phyloP scores from a whole-genome alignment of 2,888 invertebrate genomes.

The Mesorhabditis spiculigera region DNA sequence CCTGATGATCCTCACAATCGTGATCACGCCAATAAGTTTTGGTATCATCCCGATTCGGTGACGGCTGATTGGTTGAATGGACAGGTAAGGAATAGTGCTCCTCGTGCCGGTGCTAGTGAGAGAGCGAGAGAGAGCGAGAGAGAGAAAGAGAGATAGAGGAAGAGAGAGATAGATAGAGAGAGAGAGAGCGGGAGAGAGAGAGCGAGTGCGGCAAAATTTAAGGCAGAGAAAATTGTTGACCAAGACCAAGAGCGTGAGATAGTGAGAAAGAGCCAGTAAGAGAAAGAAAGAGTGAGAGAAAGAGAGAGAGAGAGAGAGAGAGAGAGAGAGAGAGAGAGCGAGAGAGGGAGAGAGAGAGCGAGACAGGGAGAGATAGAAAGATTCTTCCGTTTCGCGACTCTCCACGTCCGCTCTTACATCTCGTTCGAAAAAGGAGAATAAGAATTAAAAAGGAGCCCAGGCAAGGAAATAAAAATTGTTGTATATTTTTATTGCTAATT shows the following conservation, averaged over 20 bases:
- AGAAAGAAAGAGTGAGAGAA: neutral
- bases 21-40: constrained; percentile 46
- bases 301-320: too few relatives aligned
- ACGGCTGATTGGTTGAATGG: constrained; percentile 45
- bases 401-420: too few relatives aligned
- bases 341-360: too few relatives aligned
- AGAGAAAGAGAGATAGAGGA: too few relatives aligned
- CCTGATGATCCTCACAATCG: constrained; percentile 46
- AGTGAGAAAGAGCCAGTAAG: neutral
- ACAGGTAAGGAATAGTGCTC: constrained; percentile 18
- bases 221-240: neutral
- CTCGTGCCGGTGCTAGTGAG: neutral
- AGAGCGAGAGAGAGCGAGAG: too few relatives aligned
- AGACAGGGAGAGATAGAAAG: too few relatives aligned
- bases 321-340: too few relatives aligned
- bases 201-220: too few relatives aligned
- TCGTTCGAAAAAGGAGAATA: too few relatives aligned
- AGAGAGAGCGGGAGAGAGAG: too few relatives aligned
- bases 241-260: neutral
- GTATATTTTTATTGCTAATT: neutral
- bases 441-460: neutral
- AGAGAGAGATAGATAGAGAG: too few relatives aligned
- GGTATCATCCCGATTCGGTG: constrained; percentile 39
- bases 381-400: neutral
- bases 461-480: neutral